These are phyloP conservation scores for Nomada lathburiana DNA, from an alignment of 2,888 invertebrate species.

Conservation along the genomic window DNA sequence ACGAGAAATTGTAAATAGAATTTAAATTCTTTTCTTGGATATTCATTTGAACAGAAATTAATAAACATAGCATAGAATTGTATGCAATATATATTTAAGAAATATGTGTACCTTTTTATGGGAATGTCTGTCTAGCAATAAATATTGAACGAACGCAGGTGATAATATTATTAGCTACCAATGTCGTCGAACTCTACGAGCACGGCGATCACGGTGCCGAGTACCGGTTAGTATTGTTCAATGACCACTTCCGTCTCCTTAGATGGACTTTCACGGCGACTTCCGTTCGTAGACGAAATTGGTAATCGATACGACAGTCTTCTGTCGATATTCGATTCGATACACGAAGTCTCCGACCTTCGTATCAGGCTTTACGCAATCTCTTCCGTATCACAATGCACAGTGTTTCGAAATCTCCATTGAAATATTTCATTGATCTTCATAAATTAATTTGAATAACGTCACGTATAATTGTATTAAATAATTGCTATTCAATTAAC, in stretches of 20 bases:
- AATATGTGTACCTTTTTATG: too few species aligned
- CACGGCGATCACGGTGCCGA: constrained; percentile 36
- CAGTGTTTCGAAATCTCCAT: background rate
- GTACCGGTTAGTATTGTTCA: constrained; percentile 66
- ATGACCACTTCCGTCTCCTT: constrained; percentile 62
- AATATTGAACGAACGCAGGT: too few species aligned
- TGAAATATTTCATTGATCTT: background rate
- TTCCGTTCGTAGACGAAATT: constrained; percentile 66
- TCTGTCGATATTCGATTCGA: constrained; percentile 44
- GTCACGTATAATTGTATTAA: too few species aligned
- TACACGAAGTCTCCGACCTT: constrained; percentile 39
- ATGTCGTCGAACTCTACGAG: constrained; percentile 44
- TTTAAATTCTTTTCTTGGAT: too few species aligned
- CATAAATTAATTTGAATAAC: background rate
- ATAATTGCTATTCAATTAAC: too few species aligned
- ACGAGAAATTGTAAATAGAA: too few species aligned
- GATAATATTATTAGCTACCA: background rate
- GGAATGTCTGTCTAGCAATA: too few species aligned
- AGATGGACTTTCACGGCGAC: constrained; percentile 55
- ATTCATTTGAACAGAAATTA: too few species aligned
- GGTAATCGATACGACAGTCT: constrained; percentile 56
- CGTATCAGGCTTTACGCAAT: constrained; percentile 40
- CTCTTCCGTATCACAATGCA: constrained; percentile 13
- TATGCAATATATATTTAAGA: too few species aligned
- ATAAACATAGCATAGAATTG: too few species aligned